Evolutionary conservation across 2,888 invertebrate species (phyloP), one percentile per base, ranked within the genome.

Genomic region (Orgyia antiqua): DNA sequence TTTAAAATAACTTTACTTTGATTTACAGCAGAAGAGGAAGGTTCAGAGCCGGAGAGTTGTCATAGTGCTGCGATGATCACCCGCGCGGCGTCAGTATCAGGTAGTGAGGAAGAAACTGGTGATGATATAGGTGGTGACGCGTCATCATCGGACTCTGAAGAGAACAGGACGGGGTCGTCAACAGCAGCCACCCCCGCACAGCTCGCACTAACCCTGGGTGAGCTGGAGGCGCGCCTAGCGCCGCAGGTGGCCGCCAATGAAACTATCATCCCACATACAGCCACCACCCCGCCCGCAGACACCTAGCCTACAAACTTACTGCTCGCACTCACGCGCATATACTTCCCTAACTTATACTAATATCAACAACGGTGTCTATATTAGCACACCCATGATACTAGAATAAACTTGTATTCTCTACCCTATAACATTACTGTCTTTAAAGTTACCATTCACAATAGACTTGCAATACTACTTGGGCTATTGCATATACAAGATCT

Each of bases 1-100:
- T n/a, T n/a, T n/a, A n/a, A n/a, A n/a, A n/a, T n/a, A n/a, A n/a
- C n/a, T n/a, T n/a, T n/a, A n/a, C n/a, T n/a, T n/a, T n/a, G n/a
- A n/a, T n/a, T n/a, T n/a, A 17, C 58, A 69, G n/a, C n/a, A n/a
- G 77, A 75, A 18, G 78, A 76, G 21, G 77, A 74, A 15, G 54
- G 33, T 7, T 67, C 71, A 0, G 75, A 71, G 33, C 55, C 63
- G 11, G 78, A 73, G 30, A 42, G 37, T 47, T 27, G 35, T 13
- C 13, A 58, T 13, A 39, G 43, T 12, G 40, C 48, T 15, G 56
- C 48, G 33, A 53, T 57, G 31, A 27, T 30, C 11, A 20, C 24
- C 12, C 45, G 33, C 45, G 29, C 25, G 51, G 30, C 36, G 47
- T 53, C 42, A 32, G 46, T 33, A 10, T 47, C 34, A 5, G 61